A percentile compares a stretch with the other conserved stretches of the same genome.
Evolutionary conservation across 2,113 vertebrate species (phyloP).

Genomic region (Phylloscopus whistleri): DNA sequence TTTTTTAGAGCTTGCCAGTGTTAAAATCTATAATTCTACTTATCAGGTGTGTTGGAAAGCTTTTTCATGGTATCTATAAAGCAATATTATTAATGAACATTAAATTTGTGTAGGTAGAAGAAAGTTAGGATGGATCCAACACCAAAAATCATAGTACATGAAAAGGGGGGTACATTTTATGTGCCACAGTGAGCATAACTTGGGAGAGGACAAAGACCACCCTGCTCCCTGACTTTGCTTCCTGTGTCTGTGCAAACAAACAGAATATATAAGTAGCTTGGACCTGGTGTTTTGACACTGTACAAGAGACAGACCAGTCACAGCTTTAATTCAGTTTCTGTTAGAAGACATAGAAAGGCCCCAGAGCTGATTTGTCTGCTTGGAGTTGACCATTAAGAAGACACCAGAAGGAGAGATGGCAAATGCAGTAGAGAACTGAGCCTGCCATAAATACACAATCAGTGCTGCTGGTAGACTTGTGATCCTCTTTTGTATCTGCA

Average conservation of each 20-base stretch:
- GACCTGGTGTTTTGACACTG: neutral
- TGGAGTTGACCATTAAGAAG: neutral
- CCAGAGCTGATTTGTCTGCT: neutral
- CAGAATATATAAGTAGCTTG: neutral
- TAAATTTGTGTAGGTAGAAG: neutral
- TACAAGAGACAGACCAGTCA: neutral
- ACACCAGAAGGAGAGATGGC: neutral
- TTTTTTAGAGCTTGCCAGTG: neutral
- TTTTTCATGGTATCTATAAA: neutral
- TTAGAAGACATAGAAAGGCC: neutral
- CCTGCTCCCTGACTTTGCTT: neutral
- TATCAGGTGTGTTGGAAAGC: neutral
- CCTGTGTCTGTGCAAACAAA: neutral
- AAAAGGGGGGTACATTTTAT: neutral
- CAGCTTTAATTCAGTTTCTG: neutral
- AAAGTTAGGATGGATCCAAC: neutral
- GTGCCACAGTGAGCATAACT: neutral
- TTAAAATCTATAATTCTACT: neutral
- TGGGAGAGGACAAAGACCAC: neutral
- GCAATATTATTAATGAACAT: too few relatives aligned
- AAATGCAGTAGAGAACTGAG: neutral
- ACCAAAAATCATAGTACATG: neutral
- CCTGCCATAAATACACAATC: neutral
- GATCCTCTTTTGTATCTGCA: neutral
- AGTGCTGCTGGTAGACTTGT: neutral